Conservation (phyloP, 2,888 invertebrate genomes). For the Dasysyrphus tricinctus region DNA sequence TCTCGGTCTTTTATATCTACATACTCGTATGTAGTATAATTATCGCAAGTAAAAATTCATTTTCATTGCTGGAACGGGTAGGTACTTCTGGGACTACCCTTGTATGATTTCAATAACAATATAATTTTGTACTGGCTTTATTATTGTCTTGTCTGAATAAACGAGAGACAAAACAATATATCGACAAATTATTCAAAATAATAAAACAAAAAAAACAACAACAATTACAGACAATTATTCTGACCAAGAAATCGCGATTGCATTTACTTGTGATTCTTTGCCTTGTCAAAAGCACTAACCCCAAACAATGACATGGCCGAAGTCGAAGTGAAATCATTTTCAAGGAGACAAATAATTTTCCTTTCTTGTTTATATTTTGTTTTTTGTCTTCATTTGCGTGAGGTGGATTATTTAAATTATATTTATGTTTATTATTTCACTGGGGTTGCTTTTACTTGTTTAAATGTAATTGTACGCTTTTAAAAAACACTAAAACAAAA, state of each 20-base stretch:
- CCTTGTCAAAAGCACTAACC: constrained; percentile 55
- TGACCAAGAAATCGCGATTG: constrained; percentile 24
- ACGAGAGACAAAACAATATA: not conserved
- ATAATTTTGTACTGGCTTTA: not conserved
- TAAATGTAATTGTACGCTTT: not conserved
- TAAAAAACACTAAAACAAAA: not conserved
- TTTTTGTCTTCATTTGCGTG: not conserved
- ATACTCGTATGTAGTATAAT: too few relatives aligned
- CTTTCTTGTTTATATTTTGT: not conserved
- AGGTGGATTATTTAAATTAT: constrained; percentile 40
- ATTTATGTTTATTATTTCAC: constrained; percentile 51
- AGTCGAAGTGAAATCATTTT: constrained; percentile 37
- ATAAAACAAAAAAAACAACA: not conserved
- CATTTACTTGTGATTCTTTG: constrained; percentile 24
- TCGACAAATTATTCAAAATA: not conserved
- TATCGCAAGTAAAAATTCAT: too few relatives aligned
- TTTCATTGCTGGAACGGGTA: too few relatives aligned
- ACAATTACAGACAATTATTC: constrained; percentile 3
- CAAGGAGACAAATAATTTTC: constrained; percentile 44
- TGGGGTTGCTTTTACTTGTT: not conserved
- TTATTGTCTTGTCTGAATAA: not conserved
- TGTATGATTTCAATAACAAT: not conserved
- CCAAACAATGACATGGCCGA: constrained; percentile 53
- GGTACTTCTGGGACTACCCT: too few relatives aligned
- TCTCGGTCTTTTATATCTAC: too few relatives aligned